Evolutionary conservation across 2,113 vertebrate species (phyloP).

Genomic region (Brachyhypopomus gauderio): DNA sequence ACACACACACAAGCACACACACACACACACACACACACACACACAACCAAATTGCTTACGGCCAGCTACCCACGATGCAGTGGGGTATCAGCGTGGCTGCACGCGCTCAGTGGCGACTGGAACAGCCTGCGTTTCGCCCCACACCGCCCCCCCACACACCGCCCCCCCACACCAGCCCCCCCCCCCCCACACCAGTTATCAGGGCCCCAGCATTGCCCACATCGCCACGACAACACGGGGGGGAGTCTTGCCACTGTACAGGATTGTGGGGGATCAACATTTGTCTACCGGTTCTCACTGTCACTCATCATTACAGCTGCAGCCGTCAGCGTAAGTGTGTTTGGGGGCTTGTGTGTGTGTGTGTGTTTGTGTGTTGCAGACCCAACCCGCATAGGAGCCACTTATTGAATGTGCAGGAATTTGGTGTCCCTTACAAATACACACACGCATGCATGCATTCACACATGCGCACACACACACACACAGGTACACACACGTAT

Average conservation of each 20-base stretch:
- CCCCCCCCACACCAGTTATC: slow-evolving; percentile 55
- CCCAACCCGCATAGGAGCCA: slow-evolving; percentile 9
- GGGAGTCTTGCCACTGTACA: slow-evolving; percentile 64
- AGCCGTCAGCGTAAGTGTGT: slow-evolving; percentile 38
- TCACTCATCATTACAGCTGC: slow-evolving; percentile 65
- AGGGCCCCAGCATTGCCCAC: slow-evolving; percentile 63
- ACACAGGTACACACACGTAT: too few species aligned
- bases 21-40: slow-evolving; percentile 5
- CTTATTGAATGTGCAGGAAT: slow-evolving; percentile 62
- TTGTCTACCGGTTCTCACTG: slow-evolving; percentile 69
- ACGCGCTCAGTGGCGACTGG: slow-evolving; percentile 58
- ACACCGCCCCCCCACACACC: slow-evolving; percentile 39
- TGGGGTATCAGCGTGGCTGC: slow-evolving; percentile 61
- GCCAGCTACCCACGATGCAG: slow-evolving; percentile 61
- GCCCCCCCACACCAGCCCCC: slow-evolving; percentile 47
- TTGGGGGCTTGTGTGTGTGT: slow-evolving; percentile 47
- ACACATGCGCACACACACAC: neutral
- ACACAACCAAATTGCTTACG: slow-evolving; percentile 43
- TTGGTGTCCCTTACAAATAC: slow-evolving; percentile 29
- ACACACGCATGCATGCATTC: slow-evolving; percentile 50
- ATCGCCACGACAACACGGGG: slow-evolving; percentile 60
- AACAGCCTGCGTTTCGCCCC: slow-evolving; percentile 53
- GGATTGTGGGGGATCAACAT: slow-evolving; percentile 66
- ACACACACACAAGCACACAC: neutral
- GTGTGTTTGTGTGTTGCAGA: slow-evolving; percentile 39